These are phyloP conservation scores for Tursiops truncatus DNA, from an alignment of 2,113 vertebrate genomes.

Conservation along the genomic window DNA sequence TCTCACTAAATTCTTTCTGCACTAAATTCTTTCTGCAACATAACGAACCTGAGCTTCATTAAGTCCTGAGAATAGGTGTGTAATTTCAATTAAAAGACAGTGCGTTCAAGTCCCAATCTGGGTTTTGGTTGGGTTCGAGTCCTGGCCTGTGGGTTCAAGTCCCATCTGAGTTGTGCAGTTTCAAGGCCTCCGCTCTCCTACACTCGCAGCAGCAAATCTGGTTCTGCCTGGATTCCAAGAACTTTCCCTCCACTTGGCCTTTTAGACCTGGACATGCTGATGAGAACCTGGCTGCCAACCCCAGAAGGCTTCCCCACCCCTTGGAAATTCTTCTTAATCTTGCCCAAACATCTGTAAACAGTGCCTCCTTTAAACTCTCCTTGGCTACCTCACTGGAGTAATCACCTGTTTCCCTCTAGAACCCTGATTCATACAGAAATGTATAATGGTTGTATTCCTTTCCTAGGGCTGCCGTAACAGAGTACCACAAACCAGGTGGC, in stretches of 20 bases:
- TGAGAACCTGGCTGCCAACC: background rate
- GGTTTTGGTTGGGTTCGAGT: background rate
- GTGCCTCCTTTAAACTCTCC: background rate
- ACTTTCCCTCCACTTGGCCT: background rate
- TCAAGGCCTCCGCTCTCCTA: background rate
- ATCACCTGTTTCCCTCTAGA: background rate
- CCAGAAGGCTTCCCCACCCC: background rate
- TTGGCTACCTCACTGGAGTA: background rate
- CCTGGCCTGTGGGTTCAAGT: background rate
- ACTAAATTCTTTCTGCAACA: too few relatives aligned
- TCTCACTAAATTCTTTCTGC: too few relatives aligned
- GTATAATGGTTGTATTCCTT: background rate
- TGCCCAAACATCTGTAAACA: background rate
- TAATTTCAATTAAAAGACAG: background rate
- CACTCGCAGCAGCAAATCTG: background rate
- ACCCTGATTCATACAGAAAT: background rate
- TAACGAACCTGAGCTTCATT: background rate
- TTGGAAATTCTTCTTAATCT: background rate
- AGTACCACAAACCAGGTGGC: background rate
- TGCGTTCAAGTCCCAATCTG: background rate
- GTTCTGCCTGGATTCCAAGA: background rate
- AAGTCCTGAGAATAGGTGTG: background rate
- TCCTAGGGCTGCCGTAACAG: background rate
- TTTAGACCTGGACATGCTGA: background rate
- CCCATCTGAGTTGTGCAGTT: background rate